Conservation (phyloP, 2,797 vertebrate species). For the Masticophis lateralis region DNA sequence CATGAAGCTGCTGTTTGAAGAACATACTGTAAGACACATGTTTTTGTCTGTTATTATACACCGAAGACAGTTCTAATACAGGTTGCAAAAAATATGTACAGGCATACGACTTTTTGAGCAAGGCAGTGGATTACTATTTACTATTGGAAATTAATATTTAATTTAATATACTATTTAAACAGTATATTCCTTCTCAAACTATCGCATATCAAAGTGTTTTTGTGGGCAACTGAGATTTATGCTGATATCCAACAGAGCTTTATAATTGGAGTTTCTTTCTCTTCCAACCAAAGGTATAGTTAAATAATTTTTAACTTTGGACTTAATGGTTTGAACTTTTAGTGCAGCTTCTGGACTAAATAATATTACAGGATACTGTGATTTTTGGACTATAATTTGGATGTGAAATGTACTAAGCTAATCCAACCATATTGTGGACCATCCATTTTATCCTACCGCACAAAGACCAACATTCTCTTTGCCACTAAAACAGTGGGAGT, state of each 20-base stretch:
- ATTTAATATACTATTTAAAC: neutral
- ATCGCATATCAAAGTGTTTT: neutral
- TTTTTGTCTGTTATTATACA: neutral
- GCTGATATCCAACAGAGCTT: neutral
- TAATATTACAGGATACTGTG: neutral
- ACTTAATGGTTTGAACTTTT: neutral
- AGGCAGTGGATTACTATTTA: neutral
- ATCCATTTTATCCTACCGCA: neutral
- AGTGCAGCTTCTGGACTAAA: neutral
- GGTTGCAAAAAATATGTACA: neutral
- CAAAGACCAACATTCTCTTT: neutral
- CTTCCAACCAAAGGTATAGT: neutral
- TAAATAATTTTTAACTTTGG: neutral
- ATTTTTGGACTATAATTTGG: neutral
- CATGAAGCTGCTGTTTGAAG: neutral
- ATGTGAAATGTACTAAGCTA: neutral
- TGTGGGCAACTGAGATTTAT: neutral
- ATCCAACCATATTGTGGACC: neutral
- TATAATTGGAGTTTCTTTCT: neutral
- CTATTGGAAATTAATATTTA: neutral
- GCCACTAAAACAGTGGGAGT: neutral
- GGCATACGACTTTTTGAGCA: neutral
- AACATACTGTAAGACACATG: neutral
- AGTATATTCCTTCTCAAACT: neutral
- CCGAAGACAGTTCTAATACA: neutral